These are phyloP conservation scores for Panzeria rudis DNA, from an alignment of 2,888 invertebrate species.

Conservation along the genomic window DNA sequence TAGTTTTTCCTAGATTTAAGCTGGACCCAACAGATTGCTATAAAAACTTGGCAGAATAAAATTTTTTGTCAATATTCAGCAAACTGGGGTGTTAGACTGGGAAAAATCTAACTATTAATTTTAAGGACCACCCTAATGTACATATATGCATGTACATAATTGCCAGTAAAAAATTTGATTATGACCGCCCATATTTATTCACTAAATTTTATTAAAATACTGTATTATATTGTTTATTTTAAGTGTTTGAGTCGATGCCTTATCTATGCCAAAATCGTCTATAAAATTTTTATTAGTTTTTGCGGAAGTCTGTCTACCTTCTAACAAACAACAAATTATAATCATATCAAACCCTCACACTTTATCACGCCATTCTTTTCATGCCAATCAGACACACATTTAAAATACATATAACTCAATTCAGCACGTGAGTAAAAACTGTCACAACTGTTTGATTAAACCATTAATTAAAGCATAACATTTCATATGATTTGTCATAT, in stretches of 20 bases:
- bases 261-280: background rate
- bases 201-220: background rate
- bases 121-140: too few relatives aligned
- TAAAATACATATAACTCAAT: background rate
- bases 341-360: slow-evolving; percentile 1
- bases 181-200: background rate
- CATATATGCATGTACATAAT: too few relatives aligned
- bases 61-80: too few relatives aligned
- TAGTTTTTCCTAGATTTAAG: too few relatives aligned
- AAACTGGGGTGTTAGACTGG: too few relatives aligned
- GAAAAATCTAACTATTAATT: too few relatives aligned
- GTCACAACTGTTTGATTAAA: slow-evolving; percentile 24
- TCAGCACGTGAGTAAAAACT: slow-evolving; percentile 35
- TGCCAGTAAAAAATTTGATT: too few relatives aligned
- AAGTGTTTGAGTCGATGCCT: background rate
- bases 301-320: background rate
- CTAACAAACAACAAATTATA: background rate
- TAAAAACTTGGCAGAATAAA: too few relatives aligned
- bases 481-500: slow-evolving; percentile 11
- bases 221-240: background rate
- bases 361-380: slow-evolving; percentile 9
- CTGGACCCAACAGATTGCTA: too few relatives aligned
- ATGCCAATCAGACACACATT: background rate
- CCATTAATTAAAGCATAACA: slow-evolving; percentile 22
- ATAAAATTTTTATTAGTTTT: slow-evolving; percentile 6